A percentile compares a stretch with the other conserved stretches of the same genome.
Evolutionary conservation across 2,888 invertebrate genomes (phyloP).

Genomic region (Germaria angustata): DNA sequence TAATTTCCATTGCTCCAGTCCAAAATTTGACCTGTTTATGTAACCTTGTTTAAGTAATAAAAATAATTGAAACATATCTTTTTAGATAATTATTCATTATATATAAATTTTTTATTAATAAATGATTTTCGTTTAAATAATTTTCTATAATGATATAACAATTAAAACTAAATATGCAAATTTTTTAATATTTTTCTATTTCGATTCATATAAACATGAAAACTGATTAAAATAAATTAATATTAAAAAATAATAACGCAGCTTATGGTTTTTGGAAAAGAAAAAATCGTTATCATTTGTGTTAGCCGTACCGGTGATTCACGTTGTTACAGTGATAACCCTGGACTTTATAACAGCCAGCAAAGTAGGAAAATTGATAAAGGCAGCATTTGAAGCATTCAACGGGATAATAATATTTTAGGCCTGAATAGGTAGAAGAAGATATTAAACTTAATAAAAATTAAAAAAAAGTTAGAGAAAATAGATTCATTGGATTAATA

Average conservation of each 20-base stretch:
- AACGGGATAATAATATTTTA: slow-evolving; percentile 51
- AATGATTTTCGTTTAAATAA: background rate
- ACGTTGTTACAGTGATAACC: background rate
- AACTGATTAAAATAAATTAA: slow-evolving; percentile 14
- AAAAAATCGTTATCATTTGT: slow-evolving; percentile 26
- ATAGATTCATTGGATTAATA: background rate
- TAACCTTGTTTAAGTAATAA: no score
- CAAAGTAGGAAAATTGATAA: slow-evolving; percentile 65
- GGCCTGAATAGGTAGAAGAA: slow-evolving; percentile 68
- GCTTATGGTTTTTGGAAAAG: slow-evolving; percentile 2
- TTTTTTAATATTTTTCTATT: background rate
- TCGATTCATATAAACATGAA: background rate
- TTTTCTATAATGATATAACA: background rate
- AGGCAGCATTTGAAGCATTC: slow-evolving; percentile 74
- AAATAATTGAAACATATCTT: background rate
- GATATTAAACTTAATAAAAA: no score
- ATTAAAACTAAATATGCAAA: background rate
- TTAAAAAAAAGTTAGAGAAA: background rate
- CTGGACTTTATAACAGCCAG: slow-evolving; percentile 71
- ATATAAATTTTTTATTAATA: background rate
- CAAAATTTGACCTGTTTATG: no score
- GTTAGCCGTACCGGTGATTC: background rate
- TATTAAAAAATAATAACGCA: background rate
- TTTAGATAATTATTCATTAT: background rate
- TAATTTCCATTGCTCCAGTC: no score